Evolutionary conservation across 2,113 vertebrate genomes (phyloP).

Genomic region (Brachyhypopomus occidentalis): DNA sequence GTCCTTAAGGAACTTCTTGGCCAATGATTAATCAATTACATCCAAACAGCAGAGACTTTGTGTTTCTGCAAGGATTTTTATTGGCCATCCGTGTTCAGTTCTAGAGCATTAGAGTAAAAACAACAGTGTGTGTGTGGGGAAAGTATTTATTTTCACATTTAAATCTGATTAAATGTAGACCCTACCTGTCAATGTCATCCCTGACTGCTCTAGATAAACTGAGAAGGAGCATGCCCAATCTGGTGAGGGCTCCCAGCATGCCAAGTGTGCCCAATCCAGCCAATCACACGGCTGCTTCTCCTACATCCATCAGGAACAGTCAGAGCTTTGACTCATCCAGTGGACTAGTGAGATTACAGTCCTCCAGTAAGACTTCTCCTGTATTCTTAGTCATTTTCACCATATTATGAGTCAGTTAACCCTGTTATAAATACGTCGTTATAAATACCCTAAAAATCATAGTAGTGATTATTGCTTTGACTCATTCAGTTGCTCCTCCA

Average conservation of each 20-base stretch:
- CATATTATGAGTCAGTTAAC: not conserved
- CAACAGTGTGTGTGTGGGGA: not conserved
- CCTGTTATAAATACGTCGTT: no score
- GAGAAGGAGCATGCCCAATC: constrained; percentile 92
- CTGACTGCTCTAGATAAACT: constrained; percentile 80
- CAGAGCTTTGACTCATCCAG: constrained; percentile 91
- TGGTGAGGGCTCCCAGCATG: constrained; percentile 72
- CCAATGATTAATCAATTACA: not conserved
- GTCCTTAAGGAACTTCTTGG: constrained; percentile 3
- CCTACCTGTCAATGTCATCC: not conserved
- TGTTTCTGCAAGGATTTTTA: not conserved
- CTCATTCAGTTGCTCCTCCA: constrained; percentile 79
- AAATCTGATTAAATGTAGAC: not conserved
- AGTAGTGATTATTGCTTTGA: not conserved
- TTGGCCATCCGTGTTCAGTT: not conserved
- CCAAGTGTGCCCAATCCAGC: constrained; percentile 70
- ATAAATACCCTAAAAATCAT: no score
- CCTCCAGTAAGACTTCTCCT: constrained; percentile 79
- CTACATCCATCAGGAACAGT: constrained; percentile 85
- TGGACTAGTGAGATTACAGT: constrained; percentile 81
- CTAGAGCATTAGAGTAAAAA: not conserved
- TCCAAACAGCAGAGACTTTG: not conserved
- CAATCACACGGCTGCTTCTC: constrained; percentile 67
- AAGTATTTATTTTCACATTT: not conserved
- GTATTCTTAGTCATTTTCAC: not conserved